Base-by-base conservation (phyloP, 2,888 invertebrate genomes). In the Nudaria mundana region DNA sequence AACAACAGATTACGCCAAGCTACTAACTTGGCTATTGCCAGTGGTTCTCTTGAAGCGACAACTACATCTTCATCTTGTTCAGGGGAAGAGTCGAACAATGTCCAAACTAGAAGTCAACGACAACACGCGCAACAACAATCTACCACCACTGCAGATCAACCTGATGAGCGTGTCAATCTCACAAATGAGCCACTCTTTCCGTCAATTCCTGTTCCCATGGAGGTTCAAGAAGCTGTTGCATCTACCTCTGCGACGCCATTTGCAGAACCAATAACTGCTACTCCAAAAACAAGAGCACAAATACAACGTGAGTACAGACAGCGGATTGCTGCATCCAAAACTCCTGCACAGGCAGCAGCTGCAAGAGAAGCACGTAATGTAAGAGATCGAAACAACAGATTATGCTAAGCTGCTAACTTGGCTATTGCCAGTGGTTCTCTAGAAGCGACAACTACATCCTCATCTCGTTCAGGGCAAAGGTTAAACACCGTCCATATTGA, bases 351-450 rank as follows among this genome's bases (percentile, higher is more conserved):
- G 52, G 44, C 42, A 33, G 36, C 37, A 37, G 57, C 55, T 52
- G 52, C 48, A 36, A 61, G 48, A 37, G 41, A 56, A 51, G 30
- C 42, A 25, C 30, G 37, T 42, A 45, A 30, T 37, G 53, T 37
- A 53, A 59, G 56, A 60, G 32, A 51, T 32, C 52, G 52, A 23
- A 56, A 54, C 32, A 36, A 51, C 48, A 59, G 59, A 52, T 38
- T 51, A 56, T 46, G 56, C 54, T 37, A 47, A 60, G 52, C 51
- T 49, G 48, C 57, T 53, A 58, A 52, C 48, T 57, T 47, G 52
- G 48, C 23, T 40, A 28, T 45, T 41, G 38, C 31, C 45, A 37
- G 37, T 37, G 26, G 31, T 31, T 39, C 42, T 33, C 25, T 40
- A 37, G 40, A 47, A 51, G 25, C 37, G 37, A 44, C 43, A 33